phyloP scores from a whole-genome alignment of 2,888 invertebrate genomes.

The Trichacis sp. region DNA sequence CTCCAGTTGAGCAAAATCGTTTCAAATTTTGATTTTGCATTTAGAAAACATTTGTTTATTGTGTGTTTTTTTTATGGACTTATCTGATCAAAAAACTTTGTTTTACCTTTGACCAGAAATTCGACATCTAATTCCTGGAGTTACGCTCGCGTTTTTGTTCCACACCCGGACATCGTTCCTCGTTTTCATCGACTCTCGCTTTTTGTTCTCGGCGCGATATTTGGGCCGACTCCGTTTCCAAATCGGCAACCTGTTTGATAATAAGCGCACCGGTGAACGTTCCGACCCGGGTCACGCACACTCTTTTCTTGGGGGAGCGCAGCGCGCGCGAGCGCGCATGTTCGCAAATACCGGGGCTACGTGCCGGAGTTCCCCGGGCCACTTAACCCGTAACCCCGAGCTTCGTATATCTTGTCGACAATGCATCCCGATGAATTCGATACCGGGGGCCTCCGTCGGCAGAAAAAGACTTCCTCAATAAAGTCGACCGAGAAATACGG shows the following conservation, averaged over 20 bases:
- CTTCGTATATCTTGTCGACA: conserved; percentile 64
- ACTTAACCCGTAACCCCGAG: conserved; percentile 65
- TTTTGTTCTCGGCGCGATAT: too few relatives aligned
- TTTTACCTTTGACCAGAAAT: too few relatives aligned
- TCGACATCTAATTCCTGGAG: too few relatives aligned
- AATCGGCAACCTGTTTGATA: conserved; percentile 5
- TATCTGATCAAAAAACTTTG: too few relatives aligned
- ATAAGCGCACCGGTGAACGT: conserved; percentile 8
- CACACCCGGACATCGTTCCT: too few relatives aligned
- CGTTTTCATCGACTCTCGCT: too few relatives aligned
- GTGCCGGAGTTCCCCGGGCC: conserved; percentile 50
- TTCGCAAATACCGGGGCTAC: conserved; percentile 27
- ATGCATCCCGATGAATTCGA: conserved; percentile 49
- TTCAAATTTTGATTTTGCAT: too few relatives aligned
- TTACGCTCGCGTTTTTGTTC: too few relatives aligned
- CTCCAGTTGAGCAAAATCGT: too few relatives aligned
- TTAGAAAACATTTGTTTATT: too few relatives aligned
- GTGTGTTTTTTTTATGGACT: too few relatives aligned
- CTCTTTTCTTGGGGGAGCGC: not conserved
- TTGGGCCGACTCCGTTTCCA: not conserved
- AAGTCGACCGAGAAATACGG: conserved; percentile 45
- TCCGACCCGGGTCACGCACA: conserved; percentile 13
- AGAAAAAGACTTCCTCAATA: conserved; percentile 48
- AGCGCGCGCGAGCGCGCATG: conserved; percentile 17
- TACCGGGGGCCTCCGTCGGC: conserved; percentile 30